phyloP scores from a whole-genome alignment of 2,113 vertebrate genomes.

The Gavia stellata region DNA sequence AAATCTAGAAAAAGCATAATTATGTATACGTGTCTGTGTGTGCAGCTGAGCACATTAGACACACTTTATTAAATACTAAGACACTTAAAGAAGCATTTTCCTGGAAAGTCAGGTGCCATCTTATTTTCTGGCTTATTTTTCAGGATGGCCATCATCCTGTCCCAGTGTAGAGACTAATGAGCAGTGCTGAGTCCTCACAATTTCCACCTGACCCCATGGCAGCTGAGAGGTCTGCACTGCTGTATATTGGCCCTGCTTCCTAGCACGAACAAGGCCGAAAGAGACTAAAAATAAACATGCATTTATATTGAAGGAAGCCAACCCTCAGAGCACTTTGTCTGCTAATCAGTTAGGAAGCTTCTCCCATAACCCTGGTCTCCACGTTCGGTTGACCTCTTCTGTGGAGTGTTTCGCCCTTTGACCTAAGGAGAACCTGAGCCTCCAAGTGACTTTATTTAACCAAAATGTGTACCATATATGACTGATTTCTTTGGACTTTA shows the following conservation, averaged over 20 bases:
- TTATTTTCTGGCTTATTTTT: neutral
- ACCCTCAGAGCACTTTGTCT: constrained; percentile 66
- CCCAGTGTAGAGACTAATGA: neutral
- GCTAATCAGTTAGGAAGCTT: constrained; percentile 74
- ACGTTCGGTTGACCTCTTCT: constrained; percentile 73
- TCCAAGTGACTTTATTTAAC: neutral
- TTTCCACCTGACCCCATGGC: neutral
- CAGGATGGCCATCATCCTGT: neutral
- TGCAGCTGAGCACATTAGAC: neutral
- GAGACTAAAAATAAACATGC: constrained; percentile 16
- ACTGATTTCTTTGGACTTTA: neutral
- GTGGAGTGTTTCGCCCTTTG: constrained; percentile 78
- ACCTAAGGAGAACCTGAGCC: constrained; percentile 58
- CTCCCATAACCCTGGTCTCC: constrained; percentile 74
- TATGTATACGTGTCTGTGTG: neutral
- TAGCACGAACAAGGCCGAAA: neutral
- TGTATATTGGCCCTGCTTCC: neutral
- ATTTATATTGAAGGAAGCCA: constrained; percentile 44
- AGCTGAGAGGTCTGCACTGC: neutral
- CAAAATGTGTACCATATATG: neutral
- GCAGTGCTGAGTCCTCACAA: neutral
- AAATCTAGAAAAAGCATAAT: neutral
- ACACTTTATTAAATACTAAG: neutral
- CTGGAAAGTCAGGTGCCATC: neutral
- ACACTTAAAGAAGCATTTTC: neutral